Evolutionary conservation across 2,113 vertebrate genomes (phyloP).

Genomic region (Leucopsar rothschildi): DNA sequence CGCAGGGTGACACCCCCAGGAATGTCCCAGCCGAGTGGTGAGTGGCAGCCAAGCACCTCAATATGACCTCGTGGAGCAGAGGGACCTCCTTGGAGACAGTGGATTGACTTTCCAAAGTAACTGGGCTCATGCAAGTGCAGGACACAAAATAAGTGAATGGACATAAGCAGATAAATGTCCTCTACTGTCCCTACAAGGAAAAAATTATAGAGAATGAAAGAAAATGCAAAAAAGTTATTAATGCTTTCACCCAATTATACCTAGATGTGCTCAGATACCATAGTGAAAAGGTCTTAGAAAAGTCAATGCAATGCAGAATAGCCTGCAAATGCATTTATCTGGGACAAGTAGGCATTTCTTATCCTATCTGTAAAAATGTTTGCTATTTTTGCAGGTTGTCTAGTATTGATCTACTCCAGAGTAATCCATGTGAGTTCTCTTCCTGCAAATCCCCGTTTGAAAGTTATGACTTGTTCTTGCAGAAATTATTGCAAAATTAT

Average conservation of each 20-base stretch:
- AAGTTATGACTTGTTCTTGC: not conserved
- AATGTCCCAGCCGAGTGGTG: not conserved
- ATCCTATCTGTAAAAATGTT: not conserved
- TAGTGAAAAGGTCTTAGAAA: not conserved
- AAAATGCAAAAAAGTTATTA: not conserved
- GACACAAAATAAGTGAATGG: accelerated
- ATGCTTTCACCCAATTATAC: not conserved
- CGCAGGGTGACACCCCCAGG: accelerated
- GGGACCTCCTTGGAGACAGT: not conserved
- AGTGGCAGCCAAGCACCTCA: not conserved
- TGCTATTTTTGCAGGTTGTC: not conserved
- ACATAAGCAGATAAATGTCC: not conserved
- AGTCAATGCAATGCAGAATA: not conserved
- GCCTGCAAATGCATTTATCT: not conserved
- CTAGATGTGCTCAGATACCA: not conserved
- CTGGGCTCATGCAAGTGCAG: not conserved
- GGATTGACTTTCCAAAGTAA: not conserved
- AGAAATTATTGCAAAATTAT: not conserved
- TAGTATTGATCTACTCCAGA: not conserved
- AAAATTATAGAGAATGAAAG: not conserved
- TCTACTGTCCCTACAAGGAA: not conserved
- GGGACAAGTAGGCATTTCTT: not conserved
- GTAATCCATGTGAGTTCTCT: not conserved
- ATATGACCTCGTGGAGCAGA: not conserved
- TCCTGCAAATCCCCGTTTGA: not conserved